Percentiles rank a stretch among this genome's conserved stretches.
Evolutionary conservation across 2,797 vertebrate species (phyloP).

Genomic region (Sebastes hubbsi): DNA sequence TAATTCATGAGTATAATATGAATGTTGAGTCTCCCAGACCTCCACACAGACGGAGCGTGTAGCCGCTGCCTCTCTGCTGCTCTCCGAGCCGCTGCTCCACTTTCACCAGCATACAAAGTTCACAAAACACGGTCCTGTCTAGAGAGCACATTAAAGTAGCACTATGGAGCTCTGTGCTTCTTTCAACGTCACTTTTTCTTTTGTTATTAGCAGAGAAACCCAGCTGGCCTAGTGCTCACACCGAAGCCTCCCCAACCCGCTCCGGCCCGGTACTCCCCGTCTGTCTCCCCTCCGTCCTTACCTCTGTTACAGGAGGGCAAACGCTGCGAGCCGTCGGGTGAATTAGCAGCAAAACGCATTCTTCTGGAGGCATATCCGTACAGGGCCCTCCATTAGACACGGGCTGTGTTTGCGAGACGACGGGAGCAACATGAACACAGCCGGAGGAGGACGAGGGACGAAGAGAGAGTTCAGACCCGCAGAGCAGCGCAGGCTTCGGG

Average conservation of each 20-base stretch:
- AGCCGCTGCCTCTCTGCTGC: background rate
- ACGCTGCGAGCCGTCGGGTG: slow-evolving; percentile 64
- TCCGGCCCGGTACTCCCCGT: slow-evolving; percentile 28
- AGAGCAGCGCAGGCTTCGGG: slow-evolving; percentile 37
- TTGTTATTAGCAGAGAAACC: slow-evolving; percentile 8
- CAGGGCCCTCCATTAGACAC: slow-evolving; percentile 86
- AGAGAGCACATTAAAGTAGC: background rate
- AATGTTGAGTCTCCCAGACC: background rate
- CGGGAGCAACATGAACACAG: slow-evolving; percentile 49
- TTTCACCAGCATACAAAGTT: slow-evolving; percentile 20
- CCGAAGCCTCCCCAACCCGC: background rate
- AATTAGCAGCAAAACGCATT: slow-evolving; percentile 77
- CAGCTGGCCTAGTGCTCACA: slow-evolving; percentile 1
- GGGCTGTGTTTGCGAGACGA: slow-evolving; percentile 70
- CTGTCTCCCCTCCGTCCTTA: slow-evolving; percentile 64
- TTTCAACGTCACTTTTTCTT: slow-evolving; percentile 10
- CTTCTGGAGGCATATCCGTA: slow-evolving; percentile 80
- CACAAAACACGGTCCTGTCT: slow-evolving; percentile 3
- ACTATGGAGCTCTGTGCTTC: background rate
- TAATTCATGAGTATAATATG: background rate
- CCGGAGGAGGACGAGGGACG: slow-evolving; percentile 10
- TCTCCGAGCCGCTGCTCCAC: slow-evolving; percentile 2
- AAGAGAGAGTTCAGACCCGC: slow-evolving; percentile 34
- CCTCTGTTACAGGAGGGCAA: slow-evolving; percentile 78
- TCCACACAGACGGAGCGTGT: background rate